These are phyloP conservation scores for Halyomorpha halys DNA, from an alignment of 1,140 invertebrate species.

Conservation along the genomic window DNA sequence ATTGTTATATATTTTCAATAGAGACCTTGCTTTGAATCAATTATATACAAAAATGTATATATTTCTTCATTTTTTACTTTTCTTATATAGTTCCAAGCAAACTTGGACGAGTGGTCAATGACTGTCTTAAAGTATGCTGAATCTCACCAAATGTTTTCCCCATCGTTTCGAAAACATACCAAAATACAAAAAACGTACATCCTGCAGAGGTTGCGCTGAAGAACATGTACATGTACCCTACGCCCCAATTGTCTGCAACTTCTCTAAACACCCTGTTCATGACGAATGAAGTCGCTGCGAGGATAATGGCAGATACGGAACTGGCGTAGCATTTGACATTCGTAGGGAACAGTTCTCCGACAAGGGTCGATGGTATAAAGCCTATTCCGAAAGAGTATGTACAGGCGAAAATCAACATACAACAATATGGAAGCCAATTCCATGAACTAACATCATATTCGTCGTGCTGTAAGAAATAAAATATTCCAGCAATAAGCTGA, in stretches of 20 bases:
- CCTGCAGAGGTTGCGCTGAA: conserved; percentile 36
- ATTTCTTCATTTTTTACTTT: too few relatives aligned
- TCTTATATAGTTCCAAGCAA: too few relatives aligned
- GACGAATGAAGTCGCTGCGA: conserved; percentile 30
- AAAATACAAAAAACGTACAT: conserved; percentile 44
- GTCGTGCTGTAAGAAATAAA: conserved; percentile 28
- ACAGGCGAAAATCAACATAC: conserved; percentile 28
- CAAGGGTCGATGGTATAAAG: conserved; percentile 31
- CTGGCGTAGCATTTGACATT: conserved; percentile 33
- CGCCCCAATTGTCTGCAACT: conserved; percentile 20
- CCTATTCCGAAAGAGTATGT: conserved; percentile 31
- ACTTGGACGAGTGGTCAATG: too few relatives aligned
- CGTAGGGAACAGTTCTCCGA: conserved; percentile 32
- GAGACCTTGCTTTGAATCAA: too few relatives aligned
- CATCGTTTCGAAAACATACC: conserved; percentile 54
- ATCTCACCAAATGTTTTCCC: conserved; percentile 67
- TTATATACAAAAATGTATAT: too few relatives aligned
- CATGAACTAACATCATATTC: conserved; percentile 8
- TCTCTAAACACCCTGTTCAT: conserved; percentile 31
- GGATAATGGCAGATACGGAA: conserved; percentile 30
- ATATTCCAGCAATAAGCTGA: conserved; percentile 28
- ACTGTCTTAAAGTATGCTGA: conserved; percentile 39
- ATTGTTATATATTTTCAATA: too few relatives aligned
- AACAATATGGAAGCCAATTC: conserved; percentile 30
- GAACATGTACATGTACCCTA: conserved; percentile 29